Evolutionary conservation across 2,113 vertebrate genomes (phyloP), one percentile per base, ranked within the genome.

Genomic region (Periophthalmus modestus): DNA sequence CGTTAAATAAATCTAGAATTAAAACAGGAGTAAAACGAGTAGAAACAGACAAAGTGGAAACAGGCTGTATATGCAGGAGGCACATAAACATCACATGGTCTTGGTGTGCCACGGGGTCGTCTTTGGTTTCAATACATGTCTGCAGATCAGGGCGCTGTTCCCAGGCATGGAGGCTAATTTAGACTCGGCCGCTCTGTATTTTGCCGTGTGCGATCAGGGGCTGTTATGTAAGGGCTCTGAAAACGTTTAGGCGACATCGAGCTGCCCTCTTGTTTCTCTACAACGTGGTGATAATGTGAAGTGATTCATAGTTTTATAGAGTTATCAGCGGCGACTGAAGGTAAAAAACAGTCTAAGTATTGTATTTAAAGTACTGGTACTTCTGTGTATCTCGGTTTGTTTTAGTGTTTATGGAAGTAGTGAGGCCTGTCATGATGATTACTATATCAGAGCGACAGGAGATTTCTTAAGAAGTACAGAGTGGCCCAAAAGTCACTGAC

Each of bases 191-290:
- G 63, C 57, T 68, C 16, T 73, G 73, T 67, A 65, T 70, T 69
- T 16, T 21, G 63, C 68, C 65, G 66, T 63, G 52, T 52, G 52
- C 34, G 79, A 59, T 63, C 58, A 23, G 76, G n/a, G 71, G 36
- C n/a, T 5, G 23, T 81, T 79, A 70, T 72, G 81, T 68, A 79
- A 77, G 71, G 12, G 61, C 52, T 11, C 76, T 66, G 67, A 54
- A 72, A 75, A 59, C 47, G 55, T 76, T 79, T 68, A 33, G 50
- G 63, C 9, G n/a, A 68, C 50, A 71, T 78, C 63, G 61, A 74
- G 46, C 76, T 63, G 75, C 75, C 63, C 68, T 50, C 28, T 62
- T 72, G 48, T 28, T 62, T 52, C 18, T 12, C 52, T 55, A 2
- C 52, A 21, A 55, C 52, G 21, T 21, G 7, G 7, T 21, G 7